Conservation (phyloP, 2,888 invertebrate species). For the Noctua janthe region DNA sequence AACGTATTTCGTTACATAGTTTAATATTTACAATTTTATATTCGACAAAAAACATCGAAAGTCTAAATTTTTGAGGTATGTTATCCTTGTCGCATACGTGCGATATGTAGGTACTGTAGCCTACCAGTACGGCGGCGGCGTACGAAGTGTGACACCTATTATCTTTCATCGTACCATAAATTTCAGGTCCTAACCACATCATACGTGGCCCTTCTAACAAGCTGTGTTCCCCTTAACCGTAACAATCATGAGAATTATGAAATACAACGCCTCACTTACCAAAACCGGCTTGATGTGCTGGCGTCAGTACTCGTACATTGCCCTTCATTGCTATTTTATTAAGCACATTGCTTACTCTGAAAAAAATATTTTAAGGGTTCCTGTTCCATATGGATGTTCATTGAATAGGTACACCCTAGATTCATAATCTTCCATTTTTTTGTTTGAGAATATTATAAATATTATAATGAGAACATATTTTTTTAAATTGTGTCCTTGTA, state of each 20-base stretch:
- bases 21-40: too few relatives aligned
- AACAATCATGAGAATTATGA: slow-evolving; percentile 59
- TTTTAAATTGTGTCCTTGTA: background rate
- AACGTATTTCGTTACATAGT: too few relatives aligned
- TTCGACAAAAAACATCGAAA: too few relatives aligned
- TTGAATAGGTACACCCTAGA: background rate
- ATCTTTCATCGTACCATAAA: slow-evolving; percentile 42
- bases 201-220: slow-evolving; percentile 59
- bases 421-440: background rate
- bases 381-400: background rate
- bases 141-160: slow-evolving; percentile 35
- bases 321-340: background rate
- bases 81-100: too few relatives aligned
- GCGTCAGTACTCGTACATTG: too few relatives aligned
- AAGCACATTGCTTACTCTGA: background rate
- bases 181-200: slow-evolving; percentile 40
- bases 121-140: background rate
- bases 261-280: slow-evolving; percentile 47
- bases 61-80: too few relatives aligned
- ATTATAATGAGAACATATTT: background rate
- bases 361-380: background rate
- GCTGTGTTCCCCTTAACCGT: slow-evolving; percentile 50
- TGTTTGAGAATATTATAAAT: background rate
- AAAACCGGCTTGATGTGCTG: background rate
- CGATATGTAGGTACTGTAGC: background rate